Percentiles rank a stretch among this genome's conserved stretches.
phyloP scores from a whole-genome alignment of 2,797 vertebrate genomes.

The Gephyroberyx darwinii region DNA sequence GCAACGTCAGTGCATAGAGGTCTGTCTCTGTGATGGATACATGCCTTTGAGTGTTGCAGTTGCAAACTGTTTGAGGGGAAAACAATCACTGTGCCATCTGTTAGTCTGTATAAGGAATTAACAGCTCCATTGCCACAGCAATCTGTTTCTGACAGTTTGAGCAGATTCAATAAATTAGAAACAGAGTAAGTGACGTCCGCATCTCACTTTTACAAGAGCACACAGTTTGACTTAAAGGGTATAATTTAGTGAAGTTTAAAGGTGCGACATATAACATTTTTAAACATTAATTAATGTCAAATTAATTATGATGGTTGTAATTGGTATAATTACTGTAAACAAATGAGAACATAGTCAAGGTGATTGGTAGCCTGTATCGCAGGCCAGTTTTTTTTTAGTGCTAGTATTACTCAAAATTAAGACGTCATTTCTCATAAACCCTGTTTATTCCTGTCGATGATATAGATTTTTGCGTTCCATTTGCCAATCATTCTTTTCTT shows the following conservation, averaged over 20 bases:
- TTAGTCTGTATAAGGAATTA: slow-evolving; percentile 58
- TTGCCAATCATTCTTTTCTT: too few relatives aligned
- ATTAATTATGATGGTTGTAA: slow-evolving; percentile 8
- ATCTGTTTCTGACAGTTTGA: slow-evolving; percentile 66
- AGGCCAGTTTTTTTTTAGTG: too few relatives aligned
- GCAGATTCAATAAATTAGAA: slow-evolving; percentile 62
- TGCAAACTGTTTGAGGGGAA: slow-evolving; percentile 22
- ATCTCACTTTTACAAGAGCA: slow-evolving; percentile 36
- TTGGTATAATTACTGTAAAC: slow-evolving; percentile 37
- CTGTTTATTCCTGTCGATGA: too few relatives aligned
- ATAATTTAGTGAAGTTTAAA: slow-evolving; percentile 15
- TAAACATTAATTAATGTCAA: neutral
- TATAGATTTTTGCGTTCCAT: too few relatives aligned
- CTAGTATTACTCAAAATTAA: too few relatives aligned
- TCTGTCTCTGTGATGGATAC: slow-evolving; percentile 44
- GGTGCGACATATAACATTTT: neutral
- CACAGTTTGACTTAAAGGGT: slow-evolving; percentile 11
- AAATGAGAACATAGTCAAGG: neutral
- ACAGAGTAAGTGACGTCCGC: slow-evolving; percentile 36
- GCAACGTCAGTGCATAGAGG: slow-evolving; percentile 10
- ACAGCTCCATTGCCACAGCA: slow-evolving; percentile 55
- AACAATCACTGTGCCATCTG: slow-evolving; percentile 68
- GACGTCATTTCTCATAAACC: too few relatives aligned
- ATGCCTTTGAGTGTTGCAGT: slow-evolving; percentile 40
- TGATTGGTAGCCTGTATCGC: too few relatives aligned